Percentiles rank a stretch among this genome's conserved stretches.
Evolutionary conservation across 2,113 vertebrate genomes (phyloP).

Genomic region (Sprattus sprattus): DNA sequence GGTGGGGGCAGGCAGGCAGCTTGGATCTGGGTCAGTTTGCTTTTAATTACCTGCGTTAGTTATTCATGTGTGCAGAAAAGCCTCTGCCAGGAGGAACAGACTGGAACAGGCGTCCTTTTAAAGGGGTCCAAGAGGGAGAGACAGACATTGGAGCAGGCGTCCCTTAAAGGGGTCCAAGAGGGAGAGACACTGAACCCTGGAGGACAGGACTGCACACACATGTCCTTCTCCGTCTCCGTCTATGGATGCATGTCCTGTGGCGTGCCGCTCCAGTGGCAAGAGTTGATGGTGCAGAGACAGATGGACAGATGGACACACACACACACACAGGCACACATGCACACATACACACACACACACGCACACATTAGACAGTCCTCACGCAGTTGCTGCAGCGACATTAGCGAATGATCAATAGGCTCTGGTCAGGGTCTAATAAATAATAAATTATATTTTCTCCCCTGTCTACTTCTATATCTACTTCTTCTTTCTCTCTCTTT

Average conservation of each 20-base stretch:
- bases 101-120: constrained; percentile 50
- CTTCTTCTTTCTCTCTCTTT: not conserved
- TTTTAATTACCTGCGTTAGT: constrained; percentile 71
- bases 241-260: not conserved
- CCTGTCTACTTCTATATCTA: too few relatives aligned
- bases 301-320: not conserved
- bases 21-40: constrained; percentile 67
- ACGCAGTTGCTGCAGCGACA: not conserved
- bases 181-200: constrained; percentile 20
- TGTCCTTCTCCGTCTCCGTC: not conserved
- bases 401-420: not conserved
- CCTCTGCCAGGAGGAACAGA: constrained; percentile 37
- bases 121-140: constrained; percentile 36
- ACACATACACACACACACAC: too few relatives aligned
- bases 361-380: not conserved
- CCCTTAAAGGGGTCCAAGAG: constrained; percentile 57
- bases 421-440: not conserved
- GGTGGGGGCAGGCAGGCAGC: not conserved
- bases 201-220: constrained; percentile 31
- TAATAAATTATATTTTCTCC: not conserved
- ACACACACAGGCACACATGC: too few relatives aligned
- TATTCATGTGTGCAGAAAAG: constrained; percentile 75
- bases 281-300: not conserved
- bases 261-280: not conserved
- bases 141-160: constrained; percentile 65